A percentile compares a stretch with the other conserved stretches of the same genome.
Evolutionary conservation across 1,140 invertebrate species (phyloP).

Genomic region (Homalodisca vitripennis): DNA sequence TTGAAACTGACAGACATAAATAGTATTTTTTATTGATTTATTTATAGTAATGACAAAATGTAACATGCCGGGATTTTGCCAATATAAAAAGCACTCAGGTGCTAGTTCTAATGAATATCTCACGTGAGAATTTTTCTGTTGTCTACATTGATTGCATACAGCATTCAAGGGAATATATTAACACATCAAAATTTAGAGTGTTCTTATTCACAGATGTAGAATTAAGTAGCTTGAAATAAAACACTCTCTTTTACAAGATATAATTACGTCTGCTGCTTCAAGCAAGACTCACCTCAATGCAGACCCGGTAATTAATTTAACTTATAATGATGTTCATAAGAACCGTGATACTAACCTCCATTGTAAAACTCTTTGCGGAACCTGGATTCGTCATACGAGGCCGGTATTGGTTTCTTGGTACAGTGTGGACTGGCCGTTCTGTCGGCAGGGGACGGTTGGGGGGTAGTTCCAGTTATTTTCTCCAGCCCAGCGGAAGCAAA

Average conservation of each 20-base stretch:
- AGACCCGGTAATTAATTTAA: neutral
- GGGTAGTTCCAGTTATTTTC: neutral
- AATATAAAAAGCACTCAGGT: too few relatives aligned
- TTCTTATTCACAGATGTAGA: neutral
- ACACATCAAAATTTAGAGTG: neutral
- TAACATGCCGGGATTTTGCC: too few relatives aligned
- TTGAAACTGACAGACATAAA: too few relatives aligned
- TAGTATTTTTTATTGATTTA: too few relatives aligned
- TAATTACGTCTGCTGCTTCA: neutral
- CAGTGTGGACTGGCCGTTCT: neutral
- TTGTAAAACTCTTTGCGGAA: conserved; percentile 3
- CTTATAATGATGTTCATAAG: neutral
- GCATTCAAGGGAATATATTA: neutral
- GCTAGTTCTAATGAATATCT: too few relatives aligned
- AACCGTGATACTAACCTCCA: conserved; percentile 19
- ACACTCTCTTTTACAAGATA: neutral
- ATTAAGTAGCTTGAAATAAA: neutral
- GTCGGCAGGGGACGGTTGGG: neutral
- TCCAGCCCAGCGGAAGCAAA: too few relatives aligned
- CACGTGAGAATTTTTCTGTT: too few relatives aligned
- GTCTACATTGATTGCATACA: too few relatives aligned
- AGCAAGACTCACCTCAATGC: neutral
- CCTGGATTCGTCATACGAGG: neutral
- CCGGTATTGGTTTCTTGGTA: neutral
- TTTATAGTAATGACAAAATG: too few relatives aligned